These are phyloP conservation scores for Torymus texanus DNA, from an alignment of 2,888 invertebrate genomes.

Conservation along the genomic window DNA sequence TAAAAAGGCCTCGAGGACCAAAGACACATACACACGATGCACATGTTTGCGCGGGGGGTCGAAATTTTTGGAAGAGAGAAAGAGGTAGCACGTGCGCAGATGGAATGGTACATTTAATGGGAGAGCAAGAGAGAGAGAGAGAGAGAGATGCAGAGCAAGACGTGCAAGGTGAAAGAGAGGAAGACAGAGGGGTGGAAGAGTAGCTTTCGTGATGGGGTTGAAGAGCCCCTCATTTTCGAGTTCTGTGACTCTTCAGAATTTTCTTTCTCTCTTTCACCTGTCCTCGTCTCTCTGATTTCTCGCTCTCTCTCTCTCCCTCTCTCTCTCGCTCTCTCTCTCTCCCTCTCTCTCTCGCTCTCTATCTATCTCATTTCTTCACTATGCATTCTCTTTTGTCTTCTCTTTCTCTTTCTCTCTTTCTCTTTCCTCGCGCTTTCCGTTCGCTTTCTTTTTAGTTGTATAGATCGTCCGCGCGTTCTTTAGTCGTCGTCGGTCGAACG, in stretches of 20 bases:
- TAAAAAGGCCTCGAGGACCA: constrained; percentile 42
- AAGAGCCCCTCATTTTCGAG: constrained; percentile 62
- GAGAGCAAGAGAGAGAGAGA: constrained; percentile 13
- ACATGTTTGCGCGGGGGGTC: neutral
- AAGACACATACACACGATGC: neutral
- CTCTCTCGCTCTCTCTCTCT: constrained; percentile 14
- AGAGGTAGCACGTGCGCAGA: neutral
- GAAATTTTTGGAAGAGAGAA: constrained; percentile 9
- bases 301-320: neutral
- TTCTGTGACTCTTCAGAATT: constrained; percentile 58
- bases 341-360: neutral
- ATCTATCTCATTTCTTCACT: constrained; percentile 6
- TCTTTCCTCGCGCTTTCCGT: neutral
- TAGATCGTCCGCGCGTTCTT: too few species aligned
- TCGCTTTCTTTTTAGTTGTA: constrained; percentile 15
- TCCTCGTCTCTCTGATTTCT: neutral
- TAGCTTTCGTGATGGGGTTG: constrained; percentile 57
- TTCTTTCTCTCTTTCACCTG: neutral
- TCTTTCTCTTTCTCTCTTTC: neutral
- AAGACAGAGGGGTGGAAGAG: constrained; percentile 25
- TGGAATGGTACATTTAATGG: neutral
- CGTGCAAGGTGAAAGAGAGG: constrained; percentile 29
- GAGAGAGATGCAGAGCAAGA: constrained; percentile 1
- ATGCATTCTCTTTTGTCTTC: neutral
- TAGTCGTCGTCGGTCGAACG: neutral